phyloP scores from a whole-genome alignment of 2,113 vertebrate genomes.

The Neomonachus schauinslandi region DNA sequence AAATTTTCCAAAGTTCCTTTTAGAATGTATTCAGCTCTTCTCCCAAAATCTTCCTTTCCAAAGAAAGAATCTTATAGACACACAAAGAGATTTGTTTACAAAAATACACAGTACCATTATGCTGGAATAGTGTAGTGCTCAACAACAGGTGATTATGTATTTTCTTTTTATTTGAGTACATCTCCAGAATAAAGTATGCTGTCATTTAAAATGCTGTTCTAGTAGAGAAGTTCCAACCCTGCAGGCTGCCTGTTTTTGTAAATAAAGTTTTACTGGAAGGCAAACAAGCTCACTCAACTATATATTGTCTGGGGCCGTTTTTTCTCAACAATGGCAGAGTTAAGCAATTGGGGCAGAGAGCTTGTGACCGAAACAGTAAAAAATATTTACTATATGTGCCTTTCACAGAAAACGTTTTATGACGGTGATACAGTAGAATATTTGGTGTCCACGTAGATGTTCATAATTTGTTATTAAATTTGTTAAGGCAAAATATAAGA shows the following conservation, averaged over 20 bases:
- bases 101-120: not conserved
- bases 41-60: not conserved
- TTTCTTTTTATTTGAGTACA: not conserved
- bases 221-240: not conserved
- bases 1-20: not conserved
- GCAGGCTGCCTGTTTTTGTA: not conserved
- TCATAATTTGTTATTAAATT: not conserved
- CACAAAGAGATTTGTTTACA: not conserved
- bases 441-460: not conserved
- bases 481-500: not conserved
- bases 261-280: not conserved
- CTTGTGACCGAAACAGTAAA: not conserved
- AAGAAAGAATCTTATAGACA: not conserved
- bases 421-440: not conserved
- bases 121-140: not conserved
- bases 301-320: not conserved
- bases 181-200: not conserved
- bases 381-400: not conserved
- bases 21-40: rapidly evolving
- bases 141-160: not conserved
- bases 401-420: not conserved
- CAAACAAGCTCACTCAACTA: not conserved
- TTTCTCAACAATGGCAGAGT: not conserved
- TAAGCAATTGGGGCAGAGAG: not conserved
- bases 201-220: not conserved